Conservation (phyloP, 1,140 invertebrate species). For the Meloidogyne floridensis region DNA sequence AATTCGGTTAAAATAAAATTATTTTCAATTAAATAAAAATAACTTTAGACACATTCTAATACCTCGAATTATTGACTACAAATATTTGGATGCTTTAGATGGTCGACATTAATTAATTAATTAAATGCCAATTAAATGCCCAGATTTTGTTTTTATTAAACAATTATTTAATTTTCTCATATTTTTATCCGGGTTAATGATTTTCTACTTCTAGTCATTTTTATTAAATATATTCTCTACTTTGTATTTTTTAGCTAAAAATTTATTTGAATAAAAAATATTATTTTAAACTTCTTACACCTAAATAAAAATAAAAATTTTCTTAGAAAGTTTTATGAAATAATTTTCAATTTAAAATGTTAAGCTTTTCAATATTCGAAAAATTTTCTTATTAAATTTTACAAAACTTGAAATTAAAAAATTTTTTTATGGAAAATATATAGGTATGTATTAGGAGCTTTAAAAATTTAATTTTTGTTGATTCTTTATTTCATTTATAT, state of each 20-base stretch:
- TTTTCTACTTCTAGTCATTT: neutral
- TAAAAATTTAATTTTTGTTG: too few relatives aligned
- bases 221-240: too few relatives aligned
- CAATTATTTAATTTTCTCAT: neutral
- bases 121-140: neutral
- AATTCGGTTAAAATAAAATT: conserved; percentile 69
- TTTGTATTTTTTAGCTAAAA: too few relatives aligned
- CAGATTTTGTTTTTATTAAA: neutral
- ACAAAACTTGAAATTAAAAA: too few relatives aligned
- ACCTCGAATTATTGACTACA: conserved; percentile 72
- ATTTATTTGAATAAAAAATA: neutral
- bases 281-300: neutral
- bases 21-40: conserved; percentile 25
- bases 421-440: too few relatives aligned
- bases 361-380: too few relatives aligned
- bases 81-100: conserved; percentile 73
- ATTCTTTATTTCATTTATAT: too few relatives aligned
- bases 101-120: conserved; percentile 67
- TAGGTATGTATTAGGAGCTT: too few relatives aligned
- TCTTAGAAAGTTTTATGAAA: too few relatives aligned
- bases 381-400: too few relatives aligned
- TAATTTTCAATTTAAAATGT: too few relatives aligned
- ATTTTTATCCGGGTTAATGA: neutral
- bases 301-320: too few relatives aligned
- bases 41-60: conserved; percentile 71